Evolutionary conservation across 2,113 vertebrate species (phyloP).

Genomic region (Carollia perspicillata): DNA sequence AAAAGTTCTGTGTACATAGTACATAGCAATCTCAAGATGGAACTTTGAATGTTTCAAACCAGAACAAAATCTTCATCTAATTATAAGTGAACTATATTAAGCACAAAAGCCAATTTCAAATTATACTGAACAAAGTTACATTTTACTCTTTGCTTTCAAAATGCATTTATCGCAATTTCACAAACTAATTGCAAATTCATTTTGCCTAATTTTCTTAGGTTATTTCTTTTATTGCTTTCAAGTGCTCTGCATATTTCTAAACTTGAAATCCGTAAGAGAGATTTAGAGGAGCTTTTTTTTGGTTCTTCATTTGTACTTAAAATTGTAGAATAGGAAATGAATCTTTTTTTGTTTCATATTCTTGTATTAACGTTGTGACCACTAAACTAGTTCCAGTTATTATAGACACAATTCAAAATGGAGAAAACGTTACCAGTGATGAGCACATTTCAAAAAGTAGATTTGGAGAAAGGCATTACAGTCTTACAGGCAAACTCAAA

Average conservation of each 20-base stretch:
- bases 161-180: constrained; percentile 81
- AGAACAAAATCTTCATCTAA: constrained; percentile 90
- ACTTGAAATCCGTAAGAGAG: constrained; percentile 77
- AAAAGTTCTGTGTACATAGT: constrained; percentile 88
- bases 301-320: constrained; percentile 84
- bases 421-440: constrained; percentile 77
- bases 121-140: constrained; percentile 87
- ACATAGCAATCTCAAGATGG: constrained; percentile 88
- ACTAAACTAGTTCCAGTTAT: constrained; percentile 78
- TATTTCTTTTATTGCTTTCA: constrained; percentile 87
- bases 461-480: constrained; percentile 63
- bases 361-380: constrained; percentile 82
- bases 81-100: constrained; percentile 91
- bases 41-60: constrained; percentile 88
- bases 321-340: constrained; percentile 82
- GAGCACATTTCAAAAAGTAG: constrained; percentile 77
- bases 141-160: constrained; percentile 87
- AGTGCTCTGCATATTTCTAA: constrained; percentile 79
- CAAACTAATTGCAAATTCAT: constrained; percentile 87
- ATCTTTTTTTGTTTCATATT: constrained; percentile 80
- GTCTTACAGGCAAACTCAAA: constrained; percentile 42
- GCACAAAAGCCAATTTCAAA: constrained; percentile 89
- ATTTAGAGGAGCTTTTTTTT: constrained; percentile 70
- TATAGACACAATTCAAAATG: constrained; percentile 80
- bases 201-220: constrained; percentile 86